A percentile compares a stretch with the other conserved stretches of the same genome.
Evolutionary conservation across 2,797 vertebrate species (phyloP).

Genomic region (Florisuga fusca): DNA sequence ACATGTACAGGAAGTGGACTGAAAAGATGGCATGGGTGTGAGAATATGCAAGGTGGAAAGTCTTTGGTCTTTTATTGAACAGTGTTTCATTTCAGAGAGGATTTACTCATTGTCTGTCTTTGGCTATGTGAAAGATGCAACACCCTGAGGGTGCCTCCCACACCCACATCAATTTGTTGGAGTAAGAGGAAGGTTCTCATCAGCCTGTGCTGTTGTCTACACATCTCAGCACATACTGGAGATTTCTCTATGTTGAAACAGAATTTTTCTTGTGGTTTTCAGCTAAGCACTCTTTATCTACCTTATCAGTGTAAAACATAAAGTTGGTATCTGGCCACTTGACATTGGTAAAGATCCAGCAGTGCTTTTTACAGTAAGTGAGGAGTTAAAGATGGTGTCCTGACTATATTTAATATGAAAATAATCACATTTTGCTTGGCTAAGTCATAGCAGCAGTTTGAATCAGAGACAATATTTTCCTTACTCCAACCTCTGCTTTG

Average conservation of each 20-base stretch:
- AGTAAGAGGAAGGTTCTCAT: neutral
- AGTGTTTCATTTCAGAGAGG: neutral
- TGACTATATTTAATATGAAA: conserved; percentile 6
- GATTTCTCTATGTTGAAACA: neutral
- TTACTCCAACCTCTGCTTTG: neutral
- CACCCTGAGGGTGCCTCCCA: neutral
- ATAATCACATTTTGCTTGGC: neutral
- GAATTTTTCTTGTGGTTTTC: neutral
- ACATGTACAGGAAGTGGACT: neutral
- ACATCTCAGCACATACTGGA: neutral
- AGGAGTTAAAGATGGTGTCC: neutral
- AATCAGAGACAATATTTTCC: conserved; percentile 5
- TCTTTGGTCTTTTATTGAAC: neutral
- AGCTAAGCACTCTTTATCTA: neutral
- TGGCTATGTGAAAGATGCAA: neutral
- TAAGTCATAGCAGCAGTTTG: neutral
- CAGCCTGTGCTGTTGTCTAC: neutral
- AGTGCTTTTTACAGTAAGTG: conserved; percentile 1
- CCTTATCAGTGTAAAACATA: neutral
- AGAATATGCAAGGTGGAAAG: neutral
- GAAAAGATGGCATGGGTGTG: neutral
- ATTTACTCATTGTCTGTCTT: neutral
- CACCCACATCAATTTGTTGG: neutral
- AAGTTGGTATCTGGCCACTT: neutral
- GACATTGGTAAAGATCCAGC: neutral